Evolutionary conservation across 53 echinoderm and acorn worm species (phyloP).

Genomic region (Astropecten irregularis): DNA sequence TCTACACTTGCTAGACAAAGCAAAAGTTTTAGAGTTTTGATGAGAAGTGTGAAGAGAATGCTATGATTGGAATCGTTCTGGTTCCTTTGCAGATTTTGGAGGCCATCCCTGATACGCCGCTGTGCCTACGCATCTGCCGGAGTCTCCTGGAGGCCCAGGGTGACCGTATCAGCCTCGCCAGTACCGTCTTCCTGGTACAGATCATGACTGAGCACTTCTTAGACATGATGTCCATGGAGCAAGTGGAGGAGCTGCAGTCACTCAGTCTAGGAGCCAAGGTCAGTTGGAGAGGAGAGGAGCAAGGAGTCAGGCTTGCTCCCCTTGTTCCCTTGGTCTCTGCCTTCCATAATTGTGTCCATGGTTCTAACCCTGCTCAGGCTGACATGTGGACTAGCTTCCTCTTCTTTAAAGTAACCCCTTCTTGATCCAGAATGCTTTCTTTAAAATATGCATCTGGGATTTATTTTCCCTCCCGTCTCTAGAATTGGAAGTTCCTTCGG

Average conservation of each 20-base stretch:
- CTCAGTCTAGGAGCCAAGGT: conserved; percentile 87
- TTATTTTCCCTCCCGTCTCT: too few species aligned
- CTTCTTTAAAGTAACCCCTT: too few species aligned
- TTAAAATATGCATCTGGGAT: too few species aligned
- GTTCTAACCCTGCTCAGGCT: too few species aligned
- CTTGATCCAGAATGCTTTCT: too few species aligned
- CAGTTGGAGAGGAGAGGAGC: background rate
- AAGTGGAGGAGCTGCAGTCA: conserved; percentile 74
- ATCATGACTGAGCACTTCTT: conserved; percentile 73
- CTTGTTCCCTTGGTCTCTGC: too few species aligned
- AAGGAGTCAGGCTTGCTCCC: too few species aligned
- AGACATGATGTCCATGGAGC: conserved; percentile 50
- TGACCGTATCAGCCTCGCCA: conserved; percentile 62
- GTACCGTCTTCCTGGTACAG: conserved; percentile 83
- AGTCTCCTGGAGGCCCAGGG: conserved; percentile 52
- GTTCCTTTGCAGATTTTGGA: conserved; percentile 65
- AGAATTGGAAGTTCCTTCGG: too few species aligned
- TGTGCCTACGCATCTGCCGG: conserved; percentile 59
- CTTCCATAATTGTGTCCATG: too few species aligned
- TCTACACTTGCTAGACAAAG: too few species aligned
- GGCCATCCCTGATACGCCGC: conserved; percentile 37
- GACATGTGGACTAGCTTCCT: too few species aligned
- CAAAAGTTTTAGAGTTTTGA: background rate
- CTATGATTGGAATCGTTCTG: too few species aligned
- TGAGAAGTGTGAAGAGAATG: background rate